Evolutionary conservation across 1,140 invertebrate genomes (phyloP), one percentile per base, ranked within the genome.

Genomic region (Centruroides sculpturatus): DNA sequence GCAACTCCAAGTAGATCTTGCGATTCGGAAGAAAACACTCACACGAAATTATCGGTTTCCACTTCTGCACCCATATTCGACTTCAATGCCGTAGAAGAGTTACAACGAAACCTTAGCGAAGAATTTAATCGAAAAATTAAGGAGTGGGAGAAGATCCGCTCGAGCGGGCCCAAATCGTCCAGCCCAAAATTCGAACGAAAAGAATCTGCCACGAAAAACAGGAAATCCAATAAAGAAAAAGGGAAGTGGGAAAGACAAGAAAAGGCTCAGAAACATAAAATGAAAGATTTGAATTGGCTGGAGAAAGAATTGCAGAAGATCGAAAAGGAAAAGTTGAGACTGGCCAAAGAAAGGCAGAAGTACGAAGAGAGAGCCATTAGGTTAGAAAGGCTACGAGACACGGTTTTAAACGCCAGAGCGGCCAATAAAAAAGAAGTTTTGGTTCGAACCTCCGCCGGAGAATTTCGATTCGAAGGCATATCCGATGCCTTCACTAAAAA

Each of bases 401-500:
- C 83, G 7, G 78, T 83, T 56, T 41, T 41, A 41, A 41, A 8
- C 8, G 76, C 78, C 11, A 74, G 76, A 61, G 64, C 55, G 7
- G 73, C 77, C 59, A 73, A 74, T 51, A 79, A 81, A 64, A 80
- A 83, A 66, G 85, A 90, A 70, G 81, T 91, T 23, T 74, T 87
- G 51, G 83, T 89, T 3, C 83, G 86, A 69, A 87, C 87, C 9
- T 83, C 86, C 0, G 85, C 82, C 0, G 87, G 87, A 7, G 83
- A 86, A 52, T 86, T 87, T 69, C 79, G 85, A 66, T 89, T 89
- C 67, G 83, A 88, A 76, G 88, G 89, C 0, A 89, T 89, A 62
- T 89, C 85, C 13, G 81, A 86, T 56, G 89, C 89, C 65, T 92
- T 92, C 70, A 90, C 87, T 0, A 83, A 86, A 48, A 91, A 91